Evolutionary conservation across 1,140 invertebrate species (phyloP).

Genomic region (Drosophila auraria): DNA sequence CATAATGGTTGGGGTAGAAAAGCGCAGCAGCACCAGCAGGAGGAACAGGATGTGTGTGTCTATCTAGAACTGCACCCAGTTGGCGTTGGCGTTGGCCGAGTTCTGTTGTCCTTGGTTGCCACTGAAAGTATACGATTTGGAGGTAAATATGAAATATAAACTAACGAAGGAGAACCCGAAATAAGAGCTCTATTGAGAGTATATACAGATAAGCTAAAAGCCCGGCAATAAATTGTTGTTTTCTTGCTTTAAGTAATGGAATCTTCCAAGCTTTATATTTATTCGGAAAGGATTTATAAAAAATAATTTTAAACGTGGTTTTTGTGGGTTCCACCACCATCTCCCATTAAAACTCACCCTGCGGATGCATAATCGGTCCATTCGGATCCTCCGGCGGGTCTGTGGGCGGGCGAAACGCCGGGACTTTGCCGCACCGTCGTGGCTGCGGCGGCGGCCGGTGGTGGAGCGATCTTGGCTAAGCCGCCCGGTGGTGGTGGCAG

Average conservation of each 20-base stretch:
- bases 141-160: background rate
- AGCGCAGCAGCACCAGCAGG: constrained; percentile 41
- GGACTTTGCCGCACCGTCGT: constrained; percentile 87
- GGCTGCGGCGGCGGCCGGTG: constrained; percentile 91
- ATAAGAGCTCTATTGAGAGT: too few species aligned
- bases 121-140: constrained; percentile 70
- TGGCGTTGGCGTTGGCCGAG: constrained; percentile 88
- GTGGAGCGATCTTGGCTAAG: constrained; percentile 91
- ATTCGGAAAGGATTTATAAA: too few species aligned
- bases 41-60: constrained; percentile 35
- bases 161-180: background rate
- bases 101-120: constrained; percentile 85
- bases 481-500: constrained; percentile 84
- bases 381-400: constrained; percentile 87
- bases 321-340: too few species aligned
- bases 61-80: constrained; percentile 91
- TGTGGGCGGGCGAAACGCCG: constrained; percentile 90
- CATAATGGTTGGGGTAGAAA: constrained; percentile 25
- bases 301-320: too few species aligned
- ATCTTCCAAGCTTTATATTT: too few species aligned
- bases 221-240: too few species aligned
- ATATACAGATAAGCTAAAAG: too few species aligned
- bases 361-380: constrained; percentile 94
- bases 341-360: constrained; percentile 80
- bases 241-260: too few species aligned